Evolutionary conservation across 2,888 invertebrate species (phyloP).

Genomic region (Melolontha melolontha): DNA sequence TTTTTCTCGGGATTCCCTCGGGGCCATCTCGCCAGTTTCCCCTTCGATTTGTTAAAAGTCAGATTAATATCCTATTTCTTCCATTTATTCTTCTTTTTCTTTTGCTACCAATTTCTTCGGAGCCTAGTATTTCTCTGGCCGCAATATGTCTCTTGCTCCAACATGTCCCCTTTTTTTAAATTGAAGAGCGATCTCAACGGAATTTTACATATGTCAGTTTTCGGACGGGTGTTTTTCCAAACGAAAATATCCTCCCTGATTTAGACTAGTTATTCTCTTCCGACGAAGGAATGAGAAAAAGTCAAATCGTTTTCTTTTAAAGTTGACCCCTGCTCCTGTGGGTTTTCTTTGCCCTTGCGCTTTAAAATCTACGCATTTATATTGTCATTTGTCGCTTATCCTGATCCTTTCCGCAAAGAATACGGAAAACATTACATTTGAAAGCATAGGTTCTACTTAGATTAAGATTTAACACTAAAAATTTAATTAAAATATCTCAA

Average conservation of each 20-base stretch:
- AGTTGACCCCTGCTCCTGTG: background rate
- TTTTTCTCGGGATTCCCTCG: constrained; percentile 10
- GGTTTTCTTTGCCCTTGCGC: background rate
- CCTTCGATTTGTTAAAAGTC: constrained; percentile 17
- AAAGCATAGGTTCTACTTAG: background rate
- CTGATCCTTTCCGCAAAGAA: background rate
- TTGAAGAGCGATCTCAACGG: background rate
- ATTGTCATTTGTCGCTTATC: constrained; percentile 9
- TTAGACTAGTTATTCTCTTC: constrained; percentile 6
- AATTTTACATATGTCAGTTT: constrained; percentile 4
- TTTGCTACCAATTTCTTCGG: background rate
- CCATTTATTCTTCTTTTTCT: background rate
- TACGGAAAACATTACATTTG: background rate
- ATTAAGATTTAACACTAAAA: constrained; percentile 7
- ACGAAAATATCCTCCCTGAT: constrained; percentile 3
- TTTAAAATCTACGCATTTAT: constrained; percentile 12
- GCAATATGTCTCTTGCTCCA: constrained; percentile 1
- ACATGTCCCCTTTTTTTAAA: background rate
- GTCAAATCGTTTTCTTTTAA: constrained; percentile 18
- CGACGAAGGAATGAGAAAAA: constrained; percentile 4
- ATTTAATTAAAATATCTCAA: constrained; percentile 7
- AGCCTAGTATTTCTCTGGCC: too few relatives aligned
- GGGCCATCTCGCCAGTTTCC: constrained; percentile 2
- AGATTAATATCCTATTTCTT: constrained; percentile 8
- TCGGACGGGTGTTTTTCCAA: constrained; percentile 16